Conservation (phyloP, 2,888 invertebrate species). For the Labia minor region DNA sequence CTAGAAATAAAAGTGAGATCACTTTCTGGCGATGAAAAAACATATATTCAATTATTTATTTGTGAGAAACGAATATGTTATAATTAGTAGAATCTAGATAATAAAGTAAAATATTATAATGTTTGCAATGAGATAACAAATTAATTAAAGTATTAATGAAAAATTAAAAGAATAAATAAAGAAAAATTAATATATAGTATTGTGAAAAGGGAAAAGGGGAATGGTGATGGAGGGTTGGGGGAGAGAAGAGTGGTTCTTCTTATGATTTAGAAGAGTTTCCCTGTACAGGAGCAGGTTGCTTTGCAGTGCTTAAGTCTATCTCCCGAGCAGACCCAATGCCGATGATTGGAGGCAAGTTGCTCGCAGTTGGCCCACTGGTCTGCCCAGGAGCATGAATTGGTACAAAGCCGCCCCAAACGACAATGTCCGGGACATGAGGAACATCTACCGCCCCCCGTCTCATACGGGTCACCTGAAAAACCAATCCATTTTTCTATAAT, state of each 20-base stretch:
- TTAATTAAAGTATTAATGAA: too few species aligned
- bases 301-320: constrained; percentile 47
- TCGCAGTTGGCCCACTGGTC: constrained; percentile 64
- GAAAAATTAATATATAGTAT: too few species aligned
- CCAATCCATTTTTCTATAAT: not conserved
- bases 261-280: not conserved
- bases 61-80: too few species aligned
- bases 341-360: constrained; percentile 48
- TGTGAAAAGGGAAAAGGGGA: too few species aligned
- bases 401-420: constrained; percentile 54
- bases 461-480: constrained; percentile 55
- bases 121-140: too few species aligned
- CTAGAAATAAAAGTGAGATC: too few species aligned
- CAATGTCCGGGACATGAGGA: constrained; percentile 53
- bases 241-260: not conserved
- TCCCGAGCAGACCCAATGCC: constrained; percentile 49
- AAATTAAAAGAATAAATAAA: too few species aligned
- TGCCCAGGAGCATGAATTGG: constrained; percentile 55
- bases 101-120: too few species aligned
- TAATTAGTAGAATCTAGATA: too few species aligned
- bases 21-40: too few species aligned
- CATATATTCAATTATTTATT: too few species aligned
- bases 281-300: constrained; percentile 57
- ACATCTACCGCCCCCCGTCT: constrained; percentile 49
- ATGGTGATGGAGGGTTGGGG: too few species aligned